A percentile compares a stretch with the other conserved stretches of the same genome.
Conservation (phyloP, 2,797 vertebrate species). For the Dromococcyx pavoninus region DNA sequence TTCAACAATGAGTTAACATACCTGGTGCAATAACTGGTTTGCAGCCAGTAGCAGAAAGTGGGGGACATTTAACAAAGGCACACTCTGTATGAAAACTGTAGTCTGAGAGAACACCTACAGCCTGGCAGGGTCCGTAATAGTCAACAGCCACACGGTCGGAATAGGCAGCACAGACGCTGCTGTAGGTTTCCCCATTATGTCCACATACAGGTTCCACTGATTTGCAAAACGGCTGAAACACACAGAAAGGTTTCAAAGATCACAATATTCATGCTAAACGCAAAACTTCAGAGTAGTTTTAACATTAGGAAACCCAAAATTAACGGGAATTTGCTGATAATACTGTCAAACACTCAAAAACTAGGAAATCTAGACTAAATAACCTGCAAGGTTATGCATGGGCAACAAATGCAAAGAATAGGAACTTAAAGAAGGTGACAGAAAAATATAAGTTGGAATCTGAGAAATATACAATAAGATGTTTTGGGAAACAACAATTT, state of each 20-base stretch:
- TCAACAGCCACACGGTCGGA: conserved; percentile 89
- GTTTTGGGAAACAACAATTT: not conserved
- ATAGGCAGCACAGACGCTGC: conserved; percentile 88
- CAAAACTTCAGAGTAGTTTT: rapidly evolving
- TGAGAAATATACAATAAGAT: not conserved
- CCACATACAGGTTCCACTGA: conserved; percentile 83
- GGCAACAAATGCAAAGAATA: not conserved
- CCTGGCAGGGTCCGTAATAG: conserved; percentile 86
- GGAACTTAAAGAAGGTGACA: not conserved
- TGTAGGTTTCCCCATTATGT: conserved; percentile 91
- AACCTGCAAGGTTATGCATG: not conserved
- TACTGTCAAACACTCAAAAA: rapidly evolving
- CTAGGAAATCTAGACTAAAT: not conserved
- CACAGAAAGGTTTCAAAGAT: not conserved
- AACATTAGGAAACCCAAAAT: rapidly evolving
- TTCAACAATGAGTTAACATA: conserved; percentile 35
- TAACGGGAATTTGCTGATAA: too few relatives aligned
- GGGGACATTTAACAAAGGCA: conserved; percentile 83
- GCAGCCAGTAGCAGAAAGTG: conserved; percentile 79
- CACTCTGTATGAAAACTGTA: conserved; percentile 81
- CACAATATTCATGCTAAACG: rapidly evolving
- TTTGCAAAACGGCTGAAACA: conserved; percentile 83
- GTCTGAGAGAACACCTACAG: conserved; percentile 83
- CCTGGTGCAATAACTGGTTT: conserved; percentile 88
- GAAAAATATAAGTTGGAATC: not conserved